phyloP scores from a whole-genome alignment of 2,888 invertebrate genomes.

The Drosophila pseudotalamancana region DNA sequence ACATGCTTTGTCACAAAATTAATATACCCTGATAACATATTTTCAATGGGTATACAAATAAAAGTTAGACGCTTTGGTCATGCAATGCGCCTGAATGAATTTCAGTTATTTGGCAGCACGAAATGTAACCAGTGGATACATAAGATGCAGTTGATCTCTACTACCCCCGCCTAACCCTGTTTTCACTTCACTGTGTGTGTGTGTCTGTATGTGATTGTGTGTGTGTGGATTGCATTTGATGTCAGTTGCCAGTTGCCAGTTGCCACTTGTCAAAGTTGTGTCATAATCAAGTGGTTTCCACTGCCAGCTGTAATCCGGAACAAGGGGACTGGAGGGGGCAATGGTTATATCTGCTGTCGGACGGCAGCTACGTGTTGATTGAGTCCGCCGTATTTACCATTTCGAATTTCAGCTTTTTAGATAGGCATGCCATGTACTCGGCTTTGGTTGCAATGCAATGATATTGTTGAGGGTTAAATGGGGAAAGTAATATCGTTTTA shows the following conservation, averaged over 20 bases:
- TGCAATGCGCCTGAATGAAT: conserved; percentile 64
- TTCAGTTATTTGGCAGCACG: conserved; percentile 51
- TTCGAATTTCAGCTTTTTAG: conserved; percentile 8
- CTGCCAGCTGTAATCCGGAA: not conserved
- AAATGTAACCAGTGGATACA: conserved; percentile 39
- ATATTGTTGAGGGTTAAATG: not conserved
- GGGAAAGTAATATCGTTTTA: conserved; percentile 24
- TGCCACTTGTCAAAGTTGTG: conserved; percentile 42
- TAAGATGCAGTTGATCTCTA: conserved; percentile 33
- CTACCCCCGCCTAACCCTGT: conserved; percentile 5
- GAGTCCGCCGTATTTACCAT: conserved; percentile 15
- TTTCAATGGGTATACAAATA: no score
- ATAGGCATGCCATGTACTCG: conserved; percentile 2
- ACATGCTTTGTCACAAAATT: no score
- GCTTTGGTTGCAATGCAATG: not conserved
- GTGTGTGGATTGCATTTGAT: conserved; percentile 30
- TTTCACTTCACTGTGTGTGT: conserved; percentile 39
- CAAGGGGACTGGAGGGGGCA: not conserved
- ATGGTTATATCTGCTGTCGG: conserved; percentile 18
- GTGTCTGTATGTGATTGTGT: no score
- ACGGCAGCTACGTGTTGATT: conserved; percentile 28
- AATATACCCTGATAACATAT: no score
- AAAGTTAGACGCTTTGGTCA: conserved; percentile 57
- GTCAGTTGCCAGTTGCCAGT: conserved; percentile 13
- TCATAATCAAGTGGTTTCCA: conserved; percentile 50